phyloP scores from a whole-genome alignment of 2,888 invertebrate species.

The Lasioglossum villosulum region DNA sequence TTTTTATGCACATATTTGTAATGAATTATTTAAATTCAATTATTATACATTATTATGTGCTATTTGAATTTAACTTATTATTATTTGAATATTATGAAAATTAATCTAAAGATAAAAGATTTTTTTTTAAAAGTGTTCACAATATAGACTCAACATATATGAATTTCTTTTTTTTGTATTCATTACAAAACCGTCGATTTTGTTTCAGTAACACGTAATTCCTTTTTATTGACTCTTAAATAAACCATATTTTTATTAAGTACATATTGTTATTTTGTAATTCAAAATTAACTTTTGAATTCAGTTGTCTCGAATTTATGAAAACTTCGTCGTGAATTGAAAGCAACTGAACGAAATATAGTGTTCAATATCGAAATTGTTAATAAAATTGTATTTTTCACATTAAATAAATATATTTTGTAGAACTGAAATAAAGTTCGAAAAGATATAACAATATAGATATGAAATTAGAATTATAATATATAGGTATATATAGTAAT shows the following conservation, averaged over 20 bases:
- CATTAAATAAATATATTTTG: slow-evolving; percentile 6
- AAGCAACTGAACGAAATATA: background rate
- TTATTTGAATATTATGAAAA: background rate
- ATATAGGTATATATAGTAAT: background rate
- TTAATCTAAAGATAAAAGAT: background rate
- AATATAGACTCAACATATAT: background rate
- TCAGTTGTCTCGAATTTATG: background rate
- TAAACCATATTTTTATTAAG: background rate
- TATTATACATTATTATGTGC: background rate
- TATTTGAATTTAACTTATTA: background rate
- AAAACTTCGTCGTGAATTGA: background rate
- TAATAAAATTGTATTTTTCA: slow-evolving; percentile 14
- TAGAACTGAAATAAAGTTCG: background rate
- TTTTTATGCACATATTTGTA: background rate
- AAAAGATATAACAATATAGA: background rate
- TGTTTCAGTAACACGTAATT: background rate
- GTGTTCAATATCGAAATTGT: slow-evolving; percentile 9
- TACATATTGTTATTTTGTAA: background rate
- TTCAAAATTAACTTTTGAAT: background rate
- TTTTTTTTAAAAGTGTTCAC: background rate
- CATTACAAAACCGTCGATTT: background rate
- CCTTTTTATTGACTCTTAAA: background rate
- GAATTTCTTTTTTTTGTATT: background rate
- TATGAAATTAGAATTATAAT: background rate
- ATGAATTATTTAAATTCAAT: background rate